Evolutionary conservation across 2,888 invertebrate genomes (phyloP).

Genomic region (Ypsolopha sequella): DNA sequence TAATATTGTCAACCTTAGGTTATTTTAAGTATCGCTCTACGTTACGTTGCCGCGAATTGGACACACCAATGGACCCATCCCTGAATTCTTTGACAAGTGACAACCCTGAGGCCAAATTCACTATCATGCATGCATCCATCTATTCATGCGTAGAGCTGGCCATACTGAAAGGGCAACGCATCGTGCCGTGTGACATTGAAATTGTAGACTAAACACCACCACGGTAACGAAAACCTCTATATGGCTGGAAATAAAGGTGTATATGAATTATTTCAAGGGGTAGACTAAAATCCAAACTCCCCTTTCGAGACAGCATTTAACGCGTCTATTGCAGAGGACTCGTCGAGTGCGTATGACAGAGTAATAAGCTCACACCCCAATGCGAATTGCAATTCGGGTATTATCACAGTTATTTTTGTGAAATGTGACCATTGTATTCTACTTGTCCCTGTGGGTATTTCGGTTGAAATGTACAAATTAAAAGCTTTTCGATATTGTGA

Average conservation of each 20-base stretch:
- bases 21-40: too few relatives aligned
- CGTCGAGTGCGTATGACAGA: slow-evolving; percentile 56
- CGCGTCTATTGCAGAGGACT: slow-evolving; percentile 7
- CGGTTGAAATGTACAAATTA: too few relatives aligned
- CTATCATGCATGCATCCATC: neutral
- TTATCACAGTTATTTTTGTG: slow-evolving; percentile 41
- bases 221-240: too few relatives aligned
- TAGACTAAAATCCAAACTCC: too few relatives aligned
- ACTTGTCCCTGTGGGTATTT: neutral
- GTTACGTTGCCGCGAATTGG: too few relatives aligned
- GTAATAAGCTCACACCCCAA: slow-evolving; percentile 60
- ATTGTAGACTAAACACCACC: slow-evolving; percentile 12
- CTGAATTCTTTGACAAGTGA: neutral
- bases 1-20: too few relatives aligned
- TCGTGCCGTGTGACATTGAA: slow-evolving; percentile 25
- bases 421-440: slow-evolving; percentile 18
- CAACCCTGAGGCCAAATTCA: neutral
- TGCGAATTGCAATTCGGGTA: slow-evolving; percentile 30
- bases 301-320: neutral
- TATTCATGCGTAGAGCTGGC: neutral
- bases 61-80: too few relatives aligned
- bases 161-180: slow-evolving; percentile 11
- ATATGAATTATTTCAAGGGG: too few relatives aligned
- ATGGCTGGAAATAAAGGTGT: too few relatives aligned
- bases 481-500: too few relatives aligned